These are phyloP conservation scores for Thalassoma bifasciatum DNA, from an alignment of 2,113 vertebrate genomes.

Conservation along the genomic window DNA sequence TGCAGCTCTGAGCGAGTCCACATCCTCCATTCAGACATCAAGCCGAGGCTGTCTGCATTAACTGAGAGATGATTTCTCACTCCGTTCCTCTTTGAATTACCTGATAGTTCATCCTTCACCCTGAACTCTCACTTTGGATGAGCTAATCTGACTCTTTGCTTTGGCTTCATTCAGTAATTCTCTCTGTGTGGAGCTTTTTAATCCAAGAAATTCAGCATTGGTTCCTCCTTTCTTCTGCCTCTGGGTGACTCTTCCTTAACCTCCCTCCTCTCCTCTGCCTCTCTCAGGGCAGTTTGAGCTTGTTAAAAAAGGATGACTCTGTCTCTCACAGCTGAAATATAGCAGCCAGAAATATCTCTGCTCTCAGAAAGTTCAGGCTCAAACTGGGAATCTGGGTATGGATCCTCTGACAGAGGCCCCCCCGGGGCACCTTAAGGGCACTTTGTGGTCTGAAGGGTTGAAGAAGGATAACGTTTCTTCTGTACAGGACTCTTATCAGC, in stretches of 20 bases:
- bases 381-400: slow-evolving; percentile 64
- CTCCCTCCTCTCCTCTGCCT: neutral
- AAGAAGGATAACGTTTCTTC: slow-evolving; percentile 59
- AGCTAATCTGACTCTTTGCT: neutral
- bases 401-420: slow-evolving; percentile 54
- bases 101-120: neutral
- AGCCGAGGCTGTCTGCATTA: slow-evolving; percentile 34
- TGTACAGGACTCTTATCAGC: slow-evolving; percentile 49
- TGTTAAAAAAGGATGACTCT: slow-evolving; percentile 66
- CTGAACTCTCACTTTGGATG: neutral
- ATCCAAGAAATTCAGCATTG: neutral
- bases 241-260: slow-evolving; percentile 20
- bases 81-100: slow-evolving; percentile 16
- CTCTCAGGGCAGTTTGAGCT: slow-evolving; percentile 21
- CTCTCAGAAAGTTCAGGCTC: slow-evolving; percentile 46
- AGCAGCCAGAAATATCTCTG: slow-evolving; percentile 35
- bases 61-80: slow-evolving; percentile 11
- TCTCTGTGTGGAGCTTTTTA: neutral
- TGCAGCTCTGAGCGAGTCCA: slow-evolving; percentile 23
- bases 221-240: neutral
- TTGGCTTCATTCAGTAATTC: neutral
- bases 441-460: slow-evolving; percentile 67
- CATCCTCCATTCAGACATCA: slow-evolving; percentile 41
- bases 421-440: slow-evolving; percentile 45
- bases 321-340: slow-evolving; percentile 59